These are phyloP conservation scores for Ephialtes manifestator DNA, from an alignment of 2,888 invertebrate genomes.

Conservation along the genomic window DNA sequence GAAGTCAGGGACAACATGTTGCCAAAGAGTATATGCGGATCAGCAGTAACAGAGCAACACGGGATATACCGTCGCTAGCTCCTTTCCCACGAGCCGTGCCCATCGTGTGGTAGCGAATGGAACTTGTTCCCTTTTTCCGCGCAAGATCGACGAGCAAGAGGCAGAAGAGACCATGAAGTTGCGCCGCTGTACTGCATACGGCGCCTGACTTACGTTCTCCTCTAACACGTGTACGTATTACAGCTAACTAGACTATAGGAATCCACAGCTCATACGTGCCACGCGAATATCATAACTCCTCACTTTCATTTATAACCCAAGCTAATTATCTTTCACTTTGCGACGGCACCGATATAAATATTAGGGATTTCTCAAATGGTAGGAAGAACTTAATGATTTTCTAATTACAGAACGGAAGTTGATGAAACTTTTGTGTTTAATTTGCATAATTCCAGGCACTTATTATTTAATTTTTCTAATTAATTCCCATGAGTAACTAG, in stretches of 20 bases:
- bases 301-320: conserved; percentile 21
- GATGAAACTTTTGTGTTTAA: not conserved
- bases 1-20: not conserved
- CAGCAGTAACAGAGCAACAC: not conserved
- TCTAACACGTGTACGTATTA: not conserved
- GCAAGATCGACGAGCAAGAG: not conserved
- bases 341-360: not conserved
- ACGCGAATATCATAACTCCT: conserved; percentile 19
- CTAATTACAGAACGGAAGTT: not conserved
- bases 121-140: conserved; percentile 27
- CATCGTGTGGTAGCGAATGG: conserved; percentile 8
- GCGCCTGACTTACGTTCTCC: not conserved
- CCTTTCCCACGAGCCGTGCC: conserved; percentile 57
- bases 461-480: not conserved
- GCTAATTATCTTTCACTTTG: conserved; percentile 38
- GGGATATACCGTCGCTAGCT: conserved; percentile 14
- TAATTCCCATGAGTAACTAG: not conserved
- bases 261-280: not conserved
- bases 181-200: not conserved
- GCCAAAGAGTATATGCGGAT: conserved; percentile 4
- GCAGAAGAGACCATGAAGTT: conserved; percentile 33
- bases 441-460: not conserved
- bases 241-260: not conserved
- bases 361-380: not conserved
- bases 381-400: not conserved